These are phyloP conservation scores for Anisognathus igniventris DNA, from an alignment of 2,797 vertebrate species.

Conservation along the genomic window DNA sequence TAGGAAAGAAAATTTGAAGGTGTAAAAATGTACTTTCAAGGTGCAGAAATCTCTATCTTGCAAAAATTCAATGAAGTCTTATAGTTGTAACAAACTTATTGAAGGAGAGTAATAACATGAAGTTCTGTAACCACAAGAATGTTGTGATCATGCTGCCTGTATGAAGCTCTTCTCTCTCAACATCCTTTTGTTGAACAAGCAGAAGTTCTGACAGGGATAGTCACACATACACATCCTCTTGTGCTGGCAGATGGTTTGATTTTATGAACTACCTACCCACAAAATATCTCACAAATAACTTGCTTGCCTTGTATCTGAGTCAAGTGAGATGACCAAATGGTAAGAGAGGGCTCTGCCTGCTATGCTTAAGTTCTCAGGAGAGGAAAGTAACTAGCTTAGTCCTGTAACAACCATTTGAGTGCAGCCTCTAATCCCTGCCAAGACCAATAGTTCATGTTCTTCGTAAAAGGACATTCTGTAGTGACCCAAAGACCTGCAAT, in stretches of 20 bases:
- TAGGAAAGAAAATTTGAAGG: background rate
- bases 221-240: background rate
- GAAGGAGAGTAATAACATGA: background rate
- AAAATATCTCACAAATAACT: background rate
- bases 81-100: background rate
- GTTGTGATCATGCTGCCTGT: accelerated
- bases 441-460: background rate
- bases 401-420: background rate
- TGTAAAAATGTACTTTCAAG: background rate
- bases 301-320: background rate
- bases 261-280: background rate
- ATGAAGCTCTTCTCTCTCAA: background rate
- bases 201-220: background rate
- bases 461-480: background rate
- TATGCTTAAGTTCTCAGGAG: background rate
- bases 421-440: background rate
- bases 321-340: background rate
- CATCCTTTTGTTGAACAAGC: background rate
- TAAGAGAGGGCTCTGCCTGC: background rate
- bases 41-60: background rate
- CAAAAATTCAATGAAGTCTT: background rate
- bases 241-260: background rate
- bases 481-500: background rate
- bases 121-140: background rate
- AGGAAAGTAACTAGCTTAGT: background rate